Base-by-base conservation (phyloP, 2,888 invertebrate species). In the Sarcophaga subvicina region DNA sequence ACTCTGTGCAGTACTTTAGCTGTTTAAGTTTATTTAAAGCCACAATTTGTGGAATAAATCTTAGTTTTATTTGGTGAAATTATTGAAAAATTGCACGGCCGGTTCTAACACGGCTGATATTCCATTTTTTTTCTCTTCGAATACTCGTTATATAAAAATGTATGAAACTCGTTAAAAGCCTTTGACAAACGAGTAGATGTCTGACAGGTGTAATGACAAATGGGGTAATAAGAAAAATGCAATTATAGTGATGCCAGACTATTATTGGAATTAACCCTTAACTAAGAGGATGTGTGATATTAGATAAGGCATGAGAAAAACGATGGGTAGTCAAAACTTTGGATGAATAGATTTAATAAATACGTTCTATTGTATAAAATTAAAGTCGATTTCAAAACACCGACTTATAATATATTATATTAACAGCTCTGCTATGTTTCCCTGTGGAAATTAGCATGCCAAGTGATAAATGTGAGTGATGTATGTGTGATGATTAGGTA, bases 41-140 rank as follows among this genome's bases (percentile, higher is more conserved):
- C 59, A 81, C 64, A 84, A 63, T 71, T 49, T 69, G 11, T 76
- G 12, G 25, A 71, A 67, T 75, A 69, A 78, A 73, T 70, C 62
- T 47, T 45, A 1, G 76, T 69, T 82, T 82, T 69, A 72, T 76
- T 72, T 73, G 64, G 59, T 62, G 37, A 89, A 86, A 85, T 83
- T 80, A 75, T 70, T 80, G 59, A 72, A 86, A 85, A 87, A 85
- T 88, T 86, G 78, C 86, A 89, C 88, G 89, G 88, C 88, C 89
- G 89, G 88, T 85, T 90, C 88, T 88, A 69, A 37, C 80, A 87
- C 83, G 85, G 85, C 63, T 83, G 78, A 88, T 86, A 84, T 88
- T 88, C 83, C 86, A 87, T 82, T 88, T 88, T 88, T 88, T 54
- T 54, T 54, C 54, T 14, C 54, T 80, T 87, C 87, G 63, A 62